A percentile compares a stretch with the other conserved stretches of the same genome.
Evolutionary conservation across 1,140 invertebrate species (phyloP).

Genomic region (Cydia fagiglandana): DNA sequence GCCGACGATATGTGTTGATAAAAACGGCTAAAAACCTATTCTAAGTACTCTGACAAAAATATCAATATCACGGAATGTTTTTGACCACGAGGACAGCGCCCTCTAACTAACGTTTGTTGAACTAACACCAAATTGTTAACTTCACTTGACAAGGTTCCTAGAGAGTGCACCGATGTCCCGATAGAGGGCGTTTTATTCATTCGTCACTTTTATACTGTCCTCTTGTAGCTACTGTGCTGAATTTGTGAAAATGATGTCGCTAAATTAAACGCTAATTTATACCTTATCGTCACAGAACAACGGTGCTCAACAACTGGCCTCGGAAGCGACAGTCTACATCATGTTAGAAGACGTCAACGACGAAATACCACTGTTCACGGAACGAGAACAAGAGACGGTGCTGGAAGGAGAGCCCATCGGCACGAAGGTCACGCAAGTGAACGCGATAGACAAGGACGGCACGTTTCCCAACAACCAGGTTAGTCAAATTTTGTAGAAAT

Average conservation of each 20-base stretch:
- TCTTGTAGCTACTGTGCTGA: too few relatives aligned
- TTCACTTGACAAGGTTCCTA: neutral
- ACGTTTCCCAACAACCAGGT: slow-evolving; percentile 97
- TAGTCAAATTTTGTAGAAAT: slow-evolving; percentile 47
- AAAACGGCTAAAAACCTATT: too few relatives aligned
- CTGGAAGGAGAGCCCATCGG: slow-evolving; percentile 95
- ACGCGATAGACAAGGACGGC: slow-evolving; percentile 97
- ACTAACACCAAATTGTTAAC: neutral
- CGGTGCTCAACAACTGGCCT: slow-evolving; percentile 95
- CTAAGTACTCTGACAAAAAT: too few relatives aligned
- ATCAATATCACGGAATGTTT: neutral
- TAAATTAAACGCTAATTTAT: neutral
- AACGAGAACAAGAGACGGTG: slow-evolving; percentile 96
- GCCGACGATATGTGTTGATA: too few relatives aligned
- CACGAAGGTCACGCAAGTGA: slow-evolving; percentile 96
- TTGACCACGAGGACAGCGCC: neutral
- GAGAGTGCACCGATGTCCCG: neutral
- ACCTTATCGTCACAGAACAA: slow-evolving; percentile 86
- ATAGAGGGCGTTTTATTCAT: slow-evolving; percentile 8
- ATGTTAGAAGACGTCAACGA: slow-evolving; percentile 97
- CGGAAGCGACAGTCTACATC: slow-evolving; percentile 95
- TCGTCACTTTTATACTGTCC: too few relatives aligned
- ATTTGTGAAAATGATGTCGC: too few relatives aligned
- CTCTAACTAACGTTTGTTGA: neutral
- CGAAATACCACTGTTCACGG: slow-evolving; percentile 96